Base-by-base conservation (phyloP, 2,888 invertebrate genomes). In the Exocentrus adspersus region DNA sequence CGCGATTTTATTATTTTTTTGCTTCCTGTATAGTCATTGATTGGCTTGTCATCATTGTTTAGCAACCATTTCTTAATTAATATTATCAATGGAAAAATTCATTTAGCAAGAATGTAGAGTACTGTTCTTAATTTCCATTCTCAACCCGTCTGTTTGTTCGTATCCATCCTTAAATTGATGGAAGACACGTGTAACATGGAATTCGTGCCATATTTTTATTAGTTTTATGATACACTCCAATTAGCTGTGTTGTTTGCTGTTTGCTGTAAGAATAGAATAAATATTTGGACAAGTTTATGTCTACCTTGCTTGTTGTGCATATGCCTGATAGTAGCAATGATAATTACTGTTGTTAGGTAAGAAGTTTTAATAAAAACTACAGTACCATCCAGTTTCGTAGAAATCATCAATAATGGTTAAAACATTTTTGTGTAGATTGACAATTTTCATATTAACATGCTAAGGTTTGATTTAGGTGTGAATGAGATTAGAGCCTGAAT, bases 191-290 rank as follows among this genome's bases (percentile, higher is more conserved):
- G n/a, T 45, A 19, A 19, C 20, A 45, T 6, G 48, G 24, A 24
- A 28, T 21, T 21, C 48, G 14, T 45, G 20, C 10, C 14, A 48
- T 48, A 48, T 48, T 21, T 48, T 14, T 48, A 21, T 19, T 24
- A 12, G 17, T 5, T 32, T 32, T 10, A 48, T 28, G 48, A 14
- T 28, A 28, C 48, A 48, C 28, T 28, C n/a, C 14, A 14, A 28
- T 48, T 28, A 48, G 28, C 16, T 14, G 28, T 24, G 48, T 24
- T 28, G n/a, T n/a, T n/a, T n/a, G 21, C 19, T 53, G 42, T 53
- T 53, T 53, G 53, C 41, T 42, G 7, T 41, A 41, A 54, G 37
- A 3, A n/a, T 30, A 53, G 42, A 24, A 37, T 54, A 43, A 54
- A 54, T 43, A 54, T 54, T 43, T 54, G 43, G 24, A 7, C 17